These are phyloP conservation scores for Dynastes grantii DNA, from an alignment of 2,888 invertebrate species.

Conservation along the genomic window DNA sequence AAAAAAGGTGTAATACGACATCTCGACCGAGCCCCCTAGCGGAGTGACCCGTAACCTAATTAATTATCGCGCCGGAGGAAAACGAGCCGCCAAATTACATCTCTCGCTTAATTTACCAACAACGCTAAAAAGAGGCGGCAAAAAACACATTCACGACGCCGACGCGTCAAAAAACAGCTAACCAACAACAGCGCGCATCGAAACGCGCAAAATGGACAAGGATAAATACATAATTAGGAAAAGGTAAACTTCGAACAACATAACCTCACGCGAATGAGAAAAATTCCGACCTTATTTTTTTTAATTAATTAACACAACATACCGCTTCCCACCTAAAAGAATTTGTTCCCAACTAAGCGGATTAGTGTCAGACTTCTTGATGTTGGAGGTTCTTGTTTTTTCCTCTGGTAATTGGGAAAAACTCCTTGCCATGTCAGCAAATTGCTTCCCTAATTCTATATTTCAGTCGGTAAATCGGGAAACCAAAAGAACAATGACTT, in stretches of 20 bases:
- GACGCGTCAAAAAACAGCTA: not conserved
- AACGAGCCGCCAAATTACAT: slow-evolving; percentile 4
- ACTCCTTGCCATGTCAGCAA: not conserved
- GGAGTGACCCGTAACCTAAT: not conserved
- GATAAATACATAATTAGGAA: too few relatives aligned
- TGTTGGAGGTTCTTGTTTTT: too few relatives aligned
- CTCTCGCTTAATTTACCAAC: not conserved
- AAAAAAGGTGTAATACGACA: slow-evolving; percentile 4
- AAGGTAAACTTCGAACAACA: not conserved
- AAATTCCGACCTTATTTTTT: slow-evolving; percentile 4
- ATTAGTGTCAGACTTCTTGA: slow-evolving; percentile 11
- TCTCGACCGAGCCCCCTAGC: not conserved
- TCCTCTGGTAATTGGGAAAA: not conserved
- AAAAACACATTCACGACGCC: not conserved
- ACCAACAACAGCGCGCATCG: too few relatives aligned
- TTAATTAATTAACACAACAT: not conserved
- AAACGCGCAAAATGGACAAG: not conserved
- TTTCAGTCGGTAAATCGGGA: not conserved
- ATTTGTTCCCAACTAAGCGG: slow-evolving; percentile 19
- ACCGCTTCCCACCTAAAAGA: not conserved
- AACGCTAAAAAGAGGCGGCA: not conserved
- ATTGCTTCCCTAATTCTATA: not conserved
- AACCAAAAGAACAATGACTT: slow-evolving; percentile 22
- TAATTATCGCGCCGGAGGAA: not conserved
- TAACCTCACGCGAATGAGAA: not conserved